Percentiles rank a stretch among this genome's conserved stretches.
These are phyloP conservation scores for Anoncus sp. DNA, from an alignment of 2,888 invertebrate genomes.

Conservation along the genomic window DNA sequence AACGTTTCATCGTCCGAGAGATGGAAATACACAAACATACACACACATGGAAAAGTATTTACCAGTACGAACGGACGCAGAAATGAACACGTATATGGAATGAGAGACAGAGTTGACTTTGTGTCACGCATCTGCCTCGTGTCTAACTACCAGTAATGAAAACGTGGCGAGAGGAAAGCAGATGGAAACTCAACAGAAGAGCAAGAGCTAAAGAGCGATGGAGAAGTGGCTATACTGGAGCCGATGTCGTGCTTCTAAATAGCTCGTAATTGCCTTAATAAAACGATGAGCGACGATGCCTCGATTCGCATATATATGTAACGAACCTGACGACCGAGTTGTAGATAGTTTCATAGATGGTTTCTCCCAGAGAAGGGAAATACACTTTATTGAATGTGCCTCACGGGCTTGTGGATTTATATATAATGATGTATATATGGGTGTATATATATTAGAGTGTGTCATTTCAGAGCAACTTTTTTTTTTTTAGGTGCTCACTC, in stretches of 20 bases:
- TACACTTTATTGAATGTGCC: too few relatives aligned
- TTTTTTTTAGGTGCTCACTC: too few relatives aligned
- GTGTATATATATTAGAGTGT: too few relatives aligned
- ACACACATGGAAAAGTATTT: background rate
- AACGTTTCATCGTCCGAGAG: constrained; percentile 4
- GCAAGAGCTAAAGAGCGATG: background rate
- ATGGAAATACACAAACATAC: constrained; percentile 12
- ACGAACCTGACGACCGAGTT: constrained; percentile 13
- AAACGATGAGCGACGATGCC: constrained; percentile 70
- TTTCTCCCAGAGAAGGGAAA: too few relatives aligned
- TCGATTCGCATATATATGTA: constrained; percentile 28
- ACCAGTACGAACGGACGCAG: too few relatives aligned
- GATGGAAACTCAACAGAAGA: constrained; percentile 11
- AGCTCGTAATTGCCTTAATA: constrained; percentile 72
- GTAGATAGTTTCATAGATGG: too few relatives aligned
- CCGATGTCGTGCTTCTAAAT: constrained; percentile 64
- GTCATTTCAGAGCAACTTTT: too few relatives aligned
- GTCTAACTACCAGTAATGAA: constrained; percentile 58
- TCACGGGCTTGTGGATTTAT: too few relatives aligned
- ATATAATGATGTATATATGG: too few relatives aligned
- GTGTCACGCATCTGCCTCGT: constrained; percentile 40
- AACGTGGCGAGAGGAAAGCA: constrained; percentile 47
- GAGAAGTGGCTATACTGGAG: constrained; percentile 39
- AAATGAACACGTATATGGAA: background rate
- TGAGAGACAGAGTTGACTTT: constrained; percentile 21